A percentile compares a stretch with the other conserved stretches of the same genome.
Conservation (phyloP, 2,888 invertebrate genomes). For the Sabatieria punctata region DNA sequence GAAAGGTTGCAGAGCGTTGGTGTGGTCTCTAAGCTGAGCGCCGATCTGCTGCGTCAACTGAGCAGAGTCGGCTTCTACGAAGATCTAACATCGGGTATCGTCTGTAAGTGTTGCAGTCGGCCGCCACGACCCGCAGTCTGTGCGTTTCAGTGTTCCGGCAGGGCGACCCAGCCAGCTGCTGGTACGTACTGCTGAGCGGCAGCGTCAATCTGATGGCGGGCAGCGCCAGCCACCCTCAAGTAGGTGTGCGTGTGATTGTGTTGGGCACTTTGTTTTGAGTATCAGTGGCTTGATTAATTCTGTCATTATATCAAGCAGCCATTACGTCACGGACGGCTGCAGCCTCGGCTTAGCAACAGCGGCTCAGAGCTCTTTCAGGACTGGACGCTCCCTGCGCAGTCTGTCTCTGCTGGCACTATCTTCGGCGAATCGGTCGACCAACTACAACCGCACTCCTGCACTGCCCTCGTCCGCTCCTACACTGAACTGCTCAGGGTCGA, state of each 20-base stretch:
- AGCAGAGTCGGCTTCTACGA: not conserved
- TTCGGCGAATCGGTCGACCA: not conserved
- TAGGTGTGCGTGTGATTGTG: not conserved
- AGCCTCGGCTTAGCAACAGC: too few species aligned
- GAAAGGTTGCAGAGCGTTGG: too few species aligned
- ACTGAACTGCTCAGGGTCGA: conserved; percentile 20
- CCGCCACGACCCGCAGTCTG: too few species aligned
- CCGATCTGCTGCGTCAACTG: not conserved
- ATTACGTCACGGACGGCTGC: too few species aligned
- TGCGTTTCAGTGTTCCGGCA: conserved; percentile 41
- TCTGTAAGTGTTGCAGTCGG: too few species aligned
- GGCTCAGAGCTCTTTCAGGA: conserved; percentile 7
- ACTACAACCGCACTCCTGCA: not conserved
- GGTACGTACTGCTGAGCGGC: conserved; percentile 61
- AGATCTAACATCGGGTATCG: not conserved
- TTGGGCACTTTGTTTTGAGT: too few species aligned
- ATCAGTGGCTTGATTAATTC: too few species aligned
- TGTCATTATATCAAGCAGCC: too few species aligned
- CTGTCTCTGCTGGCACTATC: not conserved
- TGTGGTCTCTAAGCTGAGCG: too few species aligned
- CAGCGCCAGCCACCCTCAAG: conserved; percentile 19
- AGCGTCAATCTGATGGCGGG: conserved; percentile 49
- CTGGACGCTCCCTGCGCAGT: not conserved
- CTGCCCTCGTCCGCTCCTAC: not conserved
- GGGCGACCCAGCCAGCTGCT: conserved; percentile 61